A percentile compares a stretch with the other conserved stretches of the same genome.
phyloP scores from a whole-genome alignment of 2,888 invertebrate genomes.

The Drosophila siamana region DNA sequence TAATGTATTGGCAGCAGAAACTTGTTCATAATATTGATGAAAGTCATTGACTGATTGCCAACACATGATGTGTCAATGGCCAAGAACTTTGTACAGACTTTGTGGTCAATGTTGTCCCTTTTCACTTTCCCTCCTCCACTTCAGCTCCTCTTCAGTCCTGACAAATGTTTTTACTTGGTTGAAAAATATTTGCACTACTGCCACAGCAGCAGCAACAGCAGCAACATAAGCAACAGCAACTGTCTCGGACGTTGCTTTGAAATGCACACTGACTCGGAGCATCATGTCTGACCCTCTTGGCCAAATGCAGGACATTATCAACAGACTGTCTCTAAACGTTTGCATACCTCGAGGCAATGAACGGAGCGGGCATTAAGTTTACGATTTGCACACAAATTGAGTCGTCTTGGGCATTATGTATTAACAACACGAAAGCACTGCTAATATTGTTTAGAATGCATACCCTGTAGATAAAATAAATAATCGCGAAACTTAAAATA shows the following conservation, averaged over 20 bases:
- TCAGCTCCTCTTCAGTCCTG: slow-evolving; percentile 24
- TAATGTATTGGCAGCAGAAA: too few relatives aligned
- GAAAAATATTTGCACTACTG: slow-evolving; percentile 57
- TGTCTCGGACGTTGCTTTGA: slow-evolving; percentile 32
- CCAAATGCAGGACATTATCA: slow-evolving; percentile 55
- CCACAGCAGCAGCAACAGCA: slow-evolving; percentile 19
- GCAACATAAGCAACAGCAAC: slow-evolving; percentile 7
- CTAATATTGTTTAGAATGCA: neutral
- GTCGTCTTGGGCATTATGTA: slow-evolving; percentile 6
- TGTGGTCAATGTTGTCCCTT: slow-evolving; percentile 37
- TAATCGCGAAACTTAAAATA: neutral
- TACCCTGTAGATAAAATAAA: neutral
- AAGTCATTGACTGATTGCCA: slow-evolving; percentile 44
- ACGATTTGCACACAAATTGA: slow-evolving; percentile 42
- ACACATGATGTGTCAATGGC: slow-evolving; percentile 36
- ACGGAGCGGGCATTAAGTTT: slow-evolving; percentile 45
- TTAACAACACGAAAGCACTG: neutral
- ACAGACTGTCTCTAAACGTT: slow-evolving; percentile 38
- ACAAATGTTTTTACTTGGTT: slow-evolving; percentile 64
- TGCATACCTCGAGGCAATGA: slow-evolving; percentile 48
- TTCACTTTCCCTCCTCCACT: slow-evolving; percentile 8
- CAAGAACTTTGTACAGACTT: slow-evolving; percentile 51
- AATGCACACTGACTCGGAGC: slow-evolving; percentile 43
- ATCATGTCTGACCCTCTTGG: slow-evolving; percentile 30
- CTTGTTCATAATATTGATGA: neutral